Percentiles rank a stretch among this genome's conserved stretches.
These are phyloP conservation scores for Epirrhoe tristata DNA, from an alignment of 2,888 invertebrate species.

Conservation along the genomic window DNA sequence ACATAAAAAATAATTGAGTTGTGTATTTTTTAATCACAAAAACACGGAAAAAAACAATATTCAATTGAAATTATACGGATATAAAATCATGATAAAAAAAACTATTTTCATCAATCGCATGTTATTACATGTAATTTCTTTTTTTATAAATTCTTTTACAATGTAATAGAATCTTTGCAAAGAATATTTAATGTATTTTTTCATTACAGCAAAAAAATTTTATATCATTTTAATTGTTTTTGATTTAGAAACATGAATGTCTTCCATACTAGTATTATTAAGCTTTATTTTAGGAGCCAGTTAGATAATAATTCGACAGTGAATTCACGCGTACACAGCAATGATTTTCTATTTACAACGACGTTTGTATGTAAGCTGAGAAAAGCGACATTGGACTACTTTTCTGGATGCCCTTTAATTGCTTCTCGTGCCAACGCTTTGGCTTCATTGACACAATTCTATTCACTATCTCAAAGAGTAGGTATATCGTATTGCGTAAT, in stretches of 20 bases:
- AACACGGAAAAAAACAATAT: background rate
- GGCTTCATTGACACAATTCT: constrained; percentile 71
- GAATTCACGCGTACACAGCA: background rate
- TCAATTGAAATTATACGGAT: background rate
- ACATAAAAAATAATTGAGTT: too few species aligned
- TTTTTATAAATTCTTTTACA: too few species aligned
- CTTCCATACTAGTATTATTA: too few species aligned
- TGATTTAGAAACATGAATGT: too few species aligned
- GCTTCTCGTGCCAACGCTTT: constrained; percentile 62
- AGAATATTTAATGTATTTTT: too few species aligned
- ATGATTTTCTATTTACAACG: constrained; percentile 26
- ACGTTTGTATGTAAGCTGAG: constrained; percentile 27
- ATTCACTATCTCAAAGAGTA: constrained; percentile 58
- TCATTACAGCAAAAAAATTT: too few species aligned
- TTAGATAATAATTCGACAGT: too few species aligned
- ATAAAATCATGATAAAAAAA: background rate
- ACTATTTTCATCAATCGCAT: too few species aligned
- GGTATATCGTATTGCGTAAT: constrained; percentile 55
- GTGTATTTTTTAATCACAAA: background rate
- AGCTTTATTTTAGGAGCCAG: too few species aligned
- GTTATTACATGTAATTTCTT: too few species aligned
- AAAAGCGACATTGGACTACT: constrained; percentile 59
- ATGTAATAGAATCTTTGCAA: too few species aligned
- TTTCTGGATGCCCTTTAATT: constrained; percentile 61
- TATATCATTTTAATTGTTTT: too few species aligned